Conservation (phyloP, 1,140 invertebrate genomes). For the Arctopsyche grandis region DNA sequence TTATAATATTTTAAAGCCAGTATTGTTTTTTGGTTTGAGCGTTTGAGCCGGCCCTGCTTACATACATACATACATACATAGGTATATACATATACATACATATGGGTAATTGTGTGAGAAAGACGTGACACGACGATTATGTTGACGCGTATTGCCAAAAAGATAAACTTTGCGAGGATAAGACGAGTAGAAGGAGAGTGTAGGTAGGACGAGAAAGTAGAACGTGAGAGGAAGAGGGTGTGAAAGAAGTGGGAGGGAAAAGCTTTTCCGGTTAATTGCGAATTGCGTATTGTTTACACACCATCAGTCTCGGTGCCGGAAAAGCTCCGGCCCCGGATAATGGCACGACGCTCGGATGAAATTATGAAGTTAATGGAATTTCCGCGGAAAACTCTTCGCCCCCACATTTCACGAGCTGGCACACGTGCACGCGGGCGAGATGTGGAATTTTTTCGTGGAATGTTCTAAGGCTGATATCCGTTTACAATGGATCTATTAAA, state of each 20-base stretch:
- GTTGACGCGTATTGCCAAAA: neutral
- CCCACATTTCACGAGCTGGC: neutral
- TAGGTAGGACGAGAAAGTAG: neutral
- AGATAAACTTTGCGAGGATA: neutral
- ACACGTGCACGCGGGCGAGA: neutral
- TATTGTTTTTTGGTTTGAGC: too few species aligned
- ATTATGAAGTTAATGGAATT: conserved; percentile 41
- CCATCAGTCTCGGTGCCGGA: conserved; percentile 28
- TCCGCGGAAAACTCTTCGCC: conserved; percentile 13
- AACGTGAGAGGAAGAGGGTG: neutral
- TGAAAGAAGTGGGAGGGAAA: neutral
- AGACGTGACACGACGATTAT: too few species aligned
- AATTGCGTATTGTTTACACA: conserved; percentile 45
- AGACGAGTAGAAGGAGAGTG: neutral
- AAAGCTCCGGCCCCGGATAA: conserved; percentile 11
- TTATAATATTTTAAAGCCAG: too few species aligned
- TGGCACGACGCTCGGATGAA: conserved; percentile 7
- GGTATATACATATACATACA: neutral
- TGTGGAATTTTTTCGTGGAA: neutral
- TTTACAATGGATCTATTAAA: neutral
- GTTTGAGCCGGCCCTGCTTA: neutral
- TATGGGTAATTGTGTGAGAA: neutral
- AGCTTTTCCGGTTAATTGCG: conserved; percentile 42
- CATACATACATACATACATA: neutral
- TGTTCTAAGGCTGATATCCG: neutral